Base-by-base conservation (phyloP, 2,888 invertebrate species). In the Acrobasis repandana region DNA sequence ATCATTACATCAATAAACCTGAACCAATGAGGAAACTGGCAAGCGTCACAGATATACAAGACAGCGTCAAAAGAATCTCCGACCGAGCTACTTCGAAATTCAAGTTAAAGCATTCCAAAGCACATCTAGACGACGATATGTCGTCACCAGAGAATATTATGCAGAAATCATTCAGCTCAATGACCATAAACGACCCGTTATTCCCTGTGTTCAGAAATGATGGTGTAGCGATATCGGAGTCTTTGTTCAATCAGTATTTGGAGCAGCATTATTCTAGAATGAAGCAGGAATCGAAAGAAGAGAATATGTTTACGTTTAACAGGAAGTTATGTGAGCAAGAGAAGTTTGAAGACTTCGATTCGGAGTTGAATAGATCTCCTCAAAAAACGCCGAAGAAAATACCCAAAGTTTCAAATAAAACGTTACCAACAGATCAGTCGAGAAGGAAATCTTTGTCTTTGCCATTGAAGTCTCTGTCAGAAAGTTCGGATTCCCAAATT, bases 181-280 rank as follows among this genome's bases (percentile, higher is more conserved):
- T 95, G 77, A 96, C 96, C 0, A 96, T 97, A 60, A 94, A 95
- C 51, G 97, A 97, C 83, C 97, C 97, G 1, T 93, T 93, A 63
- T 96, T 95, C 89, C 97, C 97, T 0, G 94, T 96, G 20, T 96
- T 96, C 71, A 94, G 95, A 74, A 93, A 93, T 63, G 95, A 96
- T 68, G 96, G 96, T 0, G 93, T 95, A 56, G 94, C 95, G 6
- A 95, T 85, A 62, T 96, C 97, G 0, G 94, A 94, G 66, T 94
- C 94, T 8, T 86, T 96, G 0, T 96, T 95, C 79, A 94, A 95
- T 70, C 94, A 95, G 70, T 95, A 95, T 71, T 85, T 96, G 58
- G 93, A 94, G 48, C 93, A 94, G 66, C 95, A 96, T 70, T 94
- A 94, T 67, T 91, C 93, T 1, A 90, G 93, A 61, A 87, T 94